Conservation (phyloP, 2,888 invertebrate genomes). For the Agrochola circellaris region DNA sequence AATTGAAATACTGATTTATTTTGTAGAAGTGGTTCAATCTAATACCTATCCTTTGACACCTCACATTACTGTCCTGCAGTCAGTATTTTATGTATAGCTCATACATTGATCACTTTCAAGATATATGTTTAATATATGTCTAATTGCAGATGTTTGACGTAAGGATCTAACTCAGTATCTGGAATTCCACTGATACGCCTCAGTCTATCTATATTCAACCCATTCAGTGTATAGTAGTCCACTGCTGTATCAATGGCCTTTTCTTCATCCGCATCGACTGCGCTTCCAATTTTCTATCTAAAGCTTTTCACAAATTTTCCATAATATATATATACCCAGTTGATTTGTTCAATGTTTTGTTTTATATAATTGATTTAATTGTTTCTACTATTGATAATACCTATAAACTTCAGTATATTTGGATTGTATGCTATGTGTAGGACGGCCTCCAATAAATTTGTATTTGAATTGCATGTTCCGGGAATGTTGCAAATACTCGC, state of each 20-base stretch:
- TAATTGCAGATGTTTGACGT: background rate
- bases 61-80: background rate
- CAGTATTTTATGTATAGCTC: background rate
- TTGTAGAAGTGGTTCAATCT: background rate
- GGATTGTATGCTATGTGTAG: background rate
- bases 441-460: constrained; percentile 26
- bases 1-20: constrained; percentile 11
- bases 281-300: constrained; percentile 3
- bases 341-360: constrained; percentile 47
- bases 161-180: background rate
- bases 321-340: constrained; percentile 16
- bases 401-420: constrained; percentile 31
- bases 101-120: background rate
- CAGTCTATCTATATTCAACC: background rate
- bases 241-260: background rate
- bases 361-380: constrained; percentile 32
- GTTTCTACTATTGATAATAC: constrained; percentile 26
- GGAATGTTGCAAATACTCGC: constrained; percentile 43
- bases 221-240: background rate
- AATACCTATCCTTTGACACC: background rate
- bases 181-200: background rate
- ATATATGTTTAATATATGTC: background rate
- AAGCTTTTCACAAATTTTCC: constrained; percentile 18
- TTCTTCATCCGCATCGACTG: background rate
- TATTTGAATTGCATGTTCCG: constrained; percentile 40